phyloP scores from a whole-genome alignment of 2,888 invertebrate species.

The Bedellia somnulentella region DNA sequence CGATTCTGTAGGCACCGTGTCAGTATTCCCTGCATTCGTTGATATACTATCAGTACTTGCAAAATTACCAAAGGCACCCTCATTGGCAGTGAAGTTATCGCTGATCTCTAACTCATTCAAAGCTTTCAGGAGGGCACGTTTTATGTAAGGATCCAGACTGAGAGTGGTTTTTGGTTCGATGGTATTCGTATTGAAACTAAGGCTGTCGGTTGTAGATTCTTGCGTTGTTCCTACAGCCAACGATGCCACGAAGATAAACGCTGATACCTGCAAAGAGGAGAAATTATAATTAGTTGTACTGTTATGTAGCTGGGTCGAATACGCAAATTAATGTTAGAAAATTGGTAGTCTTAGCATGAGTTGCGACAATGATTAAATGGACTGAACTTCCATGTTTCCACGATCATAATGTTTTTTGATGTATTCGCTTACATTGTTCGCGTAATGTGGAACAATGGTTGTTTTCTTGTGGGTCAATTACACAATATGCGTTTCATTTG shows the following conservation, averaged over 20 bases:
- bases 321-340: no score
- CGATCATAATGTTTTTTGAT: constrained; percentile 27
- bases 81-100: constrained; percentile 38
- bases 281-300: constrained; percentile 10
- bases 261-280: constrained; percentile 30
- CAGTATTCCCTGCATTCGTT: constrained; percentile 30
- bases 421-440: constrained; percentile 24
- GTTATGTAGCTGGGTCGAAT: no score
- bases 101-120: constrained; percentile 74
- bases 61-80: constrained; percentile 24
- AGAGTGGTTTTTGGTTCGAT: constrained; percentile 55
- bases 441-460: constrained; percentile 31
- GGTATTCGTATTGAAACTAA: constrained; percentile 38
- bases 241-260: constrained; percentile 24
- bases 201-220: constrained; percentile 24
- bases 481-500: constrained; percentile 21
- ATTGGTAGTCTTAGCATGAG: no score
- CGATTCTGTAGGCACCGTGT: constrained; percentile 18
- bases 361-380: constrained; percentile 18
- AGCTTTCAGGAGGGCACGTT: constrained; percentile 75
- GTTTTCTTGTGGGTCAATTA: constrained; percentile 26
- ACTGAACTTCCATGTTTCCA: constrained; percentile 31
- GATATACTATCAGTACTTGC: constrained; percentile 22
- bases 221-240: constrained; percentile 24
- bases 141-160: constrained; percentile 71